Conservation (phyloP, 2,113 vertebrate species). For the Xiphophorus couchianus region DNA sequence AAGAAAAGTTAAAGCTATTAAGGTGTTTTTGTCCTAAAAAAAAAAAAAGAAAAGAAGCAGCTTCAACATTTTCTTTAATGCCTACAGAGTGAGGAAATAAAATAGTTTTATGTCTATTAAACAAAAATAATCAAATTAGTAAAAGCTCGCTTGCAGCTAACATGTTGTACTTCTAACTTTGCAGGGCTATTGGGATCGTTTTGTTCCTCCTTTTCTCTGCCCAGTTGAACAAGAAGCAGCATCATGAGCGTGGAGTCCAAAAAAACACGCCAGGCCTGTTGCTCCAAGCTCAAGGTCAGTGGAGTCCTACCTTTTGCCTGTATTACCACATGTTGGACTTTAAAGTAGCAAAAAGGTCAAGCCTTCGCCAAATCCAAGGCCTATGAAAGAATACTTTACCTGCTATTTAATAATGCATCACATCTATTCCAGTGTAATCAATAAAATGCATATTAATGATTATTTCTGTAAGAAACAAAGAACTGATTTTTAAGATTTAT, state of each 20-base stretch:
- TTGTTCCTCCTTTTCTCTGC: background rate
- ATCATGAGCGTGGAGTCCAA: slow-evolving; percentile 79
- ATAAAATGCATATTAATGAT: background rate
- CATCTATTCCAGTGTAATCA: background rate
- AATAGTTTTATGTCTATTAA: too few species aligned
- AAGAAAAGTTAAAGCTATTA: background rate
- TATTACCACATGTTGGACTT: background rate
- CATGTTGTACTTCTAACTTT: background rate
- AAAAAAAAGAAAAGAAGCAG: background rate
- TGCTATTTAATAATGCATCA: background rate
- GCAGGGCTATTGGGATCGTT: slow-evolving; percentile 26
- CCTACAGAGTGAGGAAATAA: background rate
- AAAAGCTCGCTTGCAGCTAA: too few species aligned
- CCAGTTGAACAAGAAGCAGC: slow-evolving; percentile 8
- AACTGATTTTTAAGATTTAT: background rate
- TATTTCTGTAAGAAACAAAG: background rate
- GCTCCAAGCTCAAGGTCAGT: slow-evolving; percentile 81
- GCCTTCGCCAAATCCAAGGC: background rate
- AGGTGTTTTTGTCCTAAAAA: background rate
- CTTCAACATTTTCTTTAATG: background rate
- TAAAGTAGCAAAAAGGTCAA: background rate
- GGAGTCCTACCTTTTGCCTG: background rate
- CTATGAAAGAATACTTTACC: too few species aligned
- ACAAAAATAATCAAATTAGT: background rate
- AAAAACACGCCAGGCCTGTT: slow-evolving; percentile 55